Evolutionary conservation across 2,797 vertebrate genomes (phyloP).

Genomic region (Trematomus bernacchii): DNA sequence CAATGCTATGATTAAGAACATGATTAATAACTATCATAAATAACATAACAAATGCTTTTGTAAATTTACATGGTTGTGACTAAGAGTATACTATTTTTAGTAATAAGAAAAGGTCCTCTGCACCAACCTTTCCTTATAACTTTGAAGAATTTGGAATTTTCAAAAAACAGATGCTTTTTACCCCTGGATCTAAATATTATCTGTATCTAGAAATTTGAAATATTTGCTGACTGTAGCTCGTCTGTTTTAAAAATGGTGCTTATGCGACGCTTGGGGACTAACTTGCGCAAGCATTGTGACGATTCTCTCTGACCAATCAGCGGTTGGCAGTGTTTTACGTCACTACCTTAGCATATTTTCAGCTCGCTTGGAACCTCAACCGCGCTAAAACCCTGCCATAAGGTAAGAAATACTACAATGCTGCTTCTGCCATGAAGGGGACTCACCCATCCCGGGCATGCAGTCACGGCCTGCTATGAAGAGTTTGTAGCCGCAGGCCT

Average conservation of each 20-base stretch:
- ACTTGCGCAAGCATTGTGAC: no score
- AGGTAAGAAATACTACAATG: no score
- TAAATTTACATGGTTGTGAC: not conserved
- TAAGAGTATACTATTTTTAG: not conserved
- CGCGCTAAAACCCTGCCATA: conserved; percentile 76
- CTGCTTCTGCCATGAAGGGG: not conserved
- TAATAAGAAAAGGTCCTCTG: not conserved
- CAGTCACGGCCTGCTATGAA: conserved; percentile 92
- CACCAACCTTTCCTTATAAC: not conserved
- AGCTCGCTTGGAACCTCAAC: no score
- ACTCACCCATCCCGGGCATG: conserved; percentile 89
- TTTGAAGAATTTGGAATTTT: no score
- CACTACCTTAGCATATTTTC: no score
- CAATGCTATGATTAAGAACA: not conserved
- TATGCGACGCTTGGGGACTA: no score
- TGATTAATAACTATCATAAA: no score
- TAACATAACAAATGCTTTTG: not conserved
- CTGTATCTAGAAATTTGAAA: no score
- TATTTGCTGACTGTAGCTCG: conserved; percentile 50
- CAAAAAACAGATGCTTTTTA: not conserved
- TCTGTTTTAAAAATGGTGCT: no score
- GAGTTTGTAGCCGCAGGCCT: conserved; percentile 90
- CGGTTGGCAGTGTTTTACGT: no score
- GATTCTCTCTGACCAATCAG: no score
- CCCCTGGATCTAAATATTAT: no score